A percentile compares a stretch with the other conserved stretches of the same genome.
Conservation (phyloP, 2,797 vertebrate genomes). For the Lateolabrax maculatus region DNA sequence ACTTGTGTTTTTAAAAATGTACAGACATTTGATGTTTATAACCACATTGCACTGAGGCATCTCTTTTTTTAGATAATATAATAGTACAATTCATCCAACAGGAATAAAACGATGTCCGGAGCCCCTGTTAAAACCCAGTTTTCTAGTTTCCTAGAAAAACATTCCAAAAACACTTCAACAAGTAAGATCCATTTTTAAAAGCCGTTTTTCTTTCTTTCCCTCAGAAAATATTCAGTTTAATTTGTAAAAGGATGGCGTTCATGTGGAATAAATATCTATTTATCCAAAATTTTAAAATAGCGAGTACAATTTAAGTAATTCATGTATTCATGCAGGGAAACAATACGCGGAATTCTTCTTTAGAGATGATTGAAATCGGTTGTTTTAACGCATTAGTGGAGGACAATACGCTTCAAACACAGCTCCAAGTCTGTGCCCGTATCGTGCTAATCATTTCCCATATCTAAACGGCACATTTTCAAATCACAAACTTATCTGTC, state of each 20-base stretch:
- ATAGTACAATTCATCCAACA: not conserved
- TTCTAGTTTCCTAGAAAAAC: not conserved
- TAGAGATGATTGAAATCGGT: conserved; percentile 7
- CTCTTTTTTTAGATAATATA: too few relatives aligned
- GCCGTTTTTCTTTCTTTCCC: not conserved
- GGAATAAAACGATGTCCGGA: not conserved
- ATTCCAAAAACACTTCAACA: too few relatives aligned
- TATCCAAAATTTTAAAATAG: not conserved
- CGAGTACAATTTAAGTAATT: too few relatives aligned
- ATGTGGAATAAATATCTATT: not conserved
- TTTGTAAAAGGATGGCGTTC: not conserved
- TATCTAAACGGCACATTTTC: conserved; percentile 41
- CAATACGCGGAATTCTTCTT: not conserved
- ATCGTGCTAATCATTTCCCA: conserved; percentile 40
- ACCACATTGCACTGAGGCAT: not conserved
- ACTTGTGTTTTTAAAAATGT: not conserved
- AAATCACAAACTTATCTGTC: conserved; percentile 53
- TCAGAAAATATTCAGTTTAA: too few relatives aligned
- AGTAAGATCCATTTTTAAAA: not conserved
- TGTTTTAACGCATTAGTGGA: conserved; percentile 33
- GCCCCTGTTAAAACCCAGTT: not conserved
- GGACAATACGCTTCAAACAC: conserved; percentile 12
- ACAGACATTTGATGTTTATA: not conserved
- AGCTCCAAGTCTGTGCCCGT: not conserved
- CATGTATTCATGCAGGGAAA: not conserved